These are phyloP conservation scores for Limnephilus auricula DNA, from an alignment of 2,888 invertebrate genomes.

Conservation along the genomic window DNA sequence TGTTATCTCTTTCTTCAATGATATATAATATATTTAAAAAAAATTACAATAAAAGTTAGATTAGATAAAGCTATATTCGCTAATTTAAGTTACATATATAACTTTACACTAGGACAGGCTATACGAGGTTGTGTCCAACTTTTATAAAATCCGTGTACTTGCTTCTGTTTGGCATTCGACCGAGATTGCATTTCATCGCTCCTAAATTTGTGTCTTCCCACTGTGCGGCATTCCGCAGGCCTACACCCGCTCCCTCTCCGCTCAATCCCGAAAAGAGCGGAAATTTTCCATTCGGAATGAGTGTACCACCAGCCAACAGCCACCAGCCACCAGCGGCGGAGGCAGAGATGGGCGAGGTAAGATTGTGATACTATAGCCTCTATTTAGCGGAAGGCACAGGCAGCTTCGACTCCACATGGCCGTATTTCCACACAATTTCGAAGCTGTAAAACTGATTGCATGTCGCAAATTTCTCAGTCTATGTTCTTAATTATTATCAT, in stretches of 20 bases:
- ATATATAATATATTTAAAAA: too few relatives aligned
- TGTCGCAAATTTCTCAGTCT: neutral
- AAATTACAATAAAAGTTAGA: too few relatives aligned
- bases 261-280: constrained; percentile 30
- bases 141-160: neutral
- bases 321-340: neutral
- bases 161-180: neutral
- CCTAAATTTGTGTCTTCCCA: neutral
- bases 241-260: neutral
- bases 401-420: constrained; percentile 14
- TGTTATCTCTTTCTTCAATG: too few relatives aligned
- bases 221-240: neutral
- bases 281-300: constrained; percentile 46
- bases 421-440: constrained; percentile 1
- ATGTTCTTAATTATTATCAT: constrained; percentile 24
- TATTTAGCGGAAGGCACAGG: constrained; percentile 20
- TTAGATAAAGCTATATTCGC: too few relatives aligned
- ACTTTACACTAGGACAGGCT: too few relatives aligned
- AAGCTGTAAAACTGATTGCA: constrained; percentile 39
- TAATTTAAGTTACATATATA: too few relatives aligned
- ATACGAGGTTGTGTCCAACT: too few relatives aligned
- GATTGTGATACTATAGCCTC: neutral
- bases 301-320: constrained; percentile 13
- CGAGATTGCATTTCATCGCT: neutral
- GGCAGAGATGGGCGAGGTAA: constrained; percentile 34